These are phyloP conservation scores for Emys orbicularis DNA, from an alignment of 2,797 vertebrate genomes.

Conservation along the genomic window DNA sequence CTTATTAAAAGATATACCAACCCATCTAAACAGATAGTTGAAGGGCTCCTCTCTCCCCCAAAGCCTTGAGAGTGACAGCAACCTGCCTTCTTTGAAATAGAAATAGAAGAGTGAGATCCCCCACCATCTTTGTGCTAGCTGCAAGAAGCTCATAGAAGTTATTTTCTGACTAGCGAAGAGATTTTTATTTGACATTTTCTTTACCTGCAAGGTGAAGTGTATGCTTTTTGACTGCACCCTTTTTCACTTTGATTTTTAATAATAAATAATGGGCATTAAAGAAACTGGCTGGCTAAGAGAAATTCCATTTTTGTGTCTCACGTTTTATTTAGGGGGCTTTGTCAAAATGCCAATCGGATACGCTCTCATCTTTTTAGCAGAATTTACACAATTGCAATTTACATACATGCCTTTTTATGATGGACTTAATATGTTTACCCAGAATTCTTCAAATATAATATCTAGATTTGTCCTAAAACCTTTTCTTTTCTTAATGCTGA, in stretches of 20 bases:
- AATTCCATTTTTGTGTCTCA: not conserved
- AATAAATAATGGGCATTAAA: not conserved
- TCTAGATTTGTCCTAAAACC: not conserved
- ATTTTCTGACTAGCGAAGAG: not conserved
- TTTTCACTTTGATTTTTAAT: not conserved
- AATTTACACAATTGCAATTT: not conserved
- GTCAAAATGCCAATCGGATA: not conserved
- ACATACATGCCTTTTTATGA: not conserved
- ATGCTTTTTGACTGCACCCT: rapidly evolving
- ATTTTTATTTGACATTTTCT: not conserved
- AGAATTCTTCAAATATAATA: not conserved
- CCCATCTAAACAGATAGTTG: not conserved
- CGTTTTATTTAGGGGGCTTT: not conserved
- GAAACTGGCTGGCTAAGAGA: not conserved
- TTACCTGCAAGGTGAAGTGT: not conserved
- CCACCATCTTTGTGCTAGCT: not conserved
- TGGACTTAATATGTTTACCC: not conserved
- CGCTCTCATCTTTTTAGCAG: not conserved
- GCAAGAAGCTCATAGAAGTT: not conserved
- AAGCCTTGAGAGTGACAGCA: not conserved
- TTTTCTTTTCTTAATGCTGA: not conserved
- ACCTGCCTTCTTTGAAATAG: not conserved
- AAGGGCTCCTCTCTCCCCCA: not conserved
- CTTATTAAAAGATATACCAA: not conserved
- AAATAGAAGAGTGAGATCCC: not conserved